phyloP scores from a whole-genome alignment of 2,888 invertebrate genomes.

The Nemotelus pantherinus region DNA sequence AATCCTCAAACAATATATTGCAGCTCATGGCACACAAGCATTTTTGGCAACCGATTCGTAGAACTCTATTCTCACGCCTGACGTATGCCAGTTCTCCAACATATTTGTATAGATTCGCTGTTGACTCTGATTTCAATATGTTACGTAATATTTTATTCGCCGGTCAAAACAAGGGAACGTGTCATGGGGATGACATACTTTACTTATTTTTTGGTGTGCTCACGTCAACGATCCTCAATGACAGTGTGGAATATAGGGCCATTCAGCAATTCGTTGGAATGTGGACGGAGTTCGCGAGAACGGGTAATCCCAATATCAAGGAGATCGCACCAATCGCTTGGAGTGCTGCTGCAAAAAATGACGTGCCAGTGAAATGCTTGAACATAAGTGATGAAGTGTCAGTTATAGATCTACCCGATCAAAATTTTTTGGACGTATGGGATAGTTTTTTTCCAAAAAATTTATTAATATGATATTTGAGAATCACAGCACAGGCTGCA shows the following conservation, averaged over 20 bases:
- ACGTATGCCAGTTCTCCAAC: conserved; percentile 58
- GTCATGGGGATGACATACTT: conserved; percentile 63
- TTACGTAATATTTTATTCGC: conserved; percentile 62
- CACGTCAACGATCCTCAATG: conserved; percentile 58
- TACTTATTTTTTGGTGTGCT: conserved; percentile 63
- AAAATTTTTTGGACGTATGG: conserved; percentile 61
- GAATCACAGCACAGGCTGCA: no score
- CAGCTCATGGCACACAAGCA: conserved; percentile 62
- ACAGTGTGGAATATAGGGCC: conserved; percentile 61
- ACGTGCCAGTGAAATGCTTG: conserved; percentile 59
- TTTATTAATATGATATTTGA: conserved; percentile 46
- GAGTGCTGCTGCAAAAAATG: conserved; percentile 56
- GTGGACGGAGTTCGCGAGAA: conserved; percentile 60
- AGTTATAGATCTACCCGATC: conserved; percentile 63
- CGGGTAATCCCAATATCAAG: conserved; percentile 60
- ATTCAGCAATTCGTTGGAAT: conserved; percentile 61
- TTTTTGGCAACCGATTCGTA: conserved; percentile 64
- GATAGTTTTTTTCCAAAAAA: conserved; percentile 60
- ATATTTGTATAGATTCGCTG: conserved; percentile 62
- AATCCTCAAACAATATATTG: background rate
- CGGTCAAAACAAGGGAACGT: conserved; percentile 60
- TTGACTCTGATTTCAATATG: conserved; percentile 63
- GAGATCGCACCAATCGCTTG: conserved; percentile 52
- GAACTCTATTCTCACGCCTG: conserved; percentile 58
- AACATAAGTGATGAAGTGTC: conserved; percentile 62